Evolutionary conservation across 1,140 invertebrate genomes (phyloP).

Genomic region (Drosophila orosa): DNA sequence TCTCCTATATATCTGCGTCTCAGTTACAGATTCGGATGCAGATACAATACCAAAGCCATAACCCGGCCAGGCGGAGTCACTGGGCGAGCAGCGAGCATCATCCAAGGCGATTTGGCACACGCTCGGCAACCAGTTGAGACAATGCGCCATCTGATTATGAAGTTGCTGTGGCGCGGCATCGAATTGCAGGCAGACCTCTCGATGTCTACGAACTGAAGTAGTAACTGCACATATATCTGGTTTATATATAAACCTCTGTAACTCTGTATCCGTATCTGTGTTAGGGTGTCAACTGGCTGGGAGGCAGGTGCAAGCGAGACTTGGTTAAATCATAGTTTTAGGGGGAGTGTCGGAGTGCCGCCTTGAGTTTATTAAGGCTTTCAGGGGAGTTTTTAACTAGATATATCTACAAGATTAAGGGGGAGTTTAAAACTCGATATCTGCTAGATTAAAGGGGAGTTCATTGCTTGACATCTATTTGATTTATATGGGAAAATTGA

Average conservation of each 20-base stretch:
- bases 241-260: conserved; percentile 31
- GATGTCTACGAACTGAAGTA: conserved; percentile 16
- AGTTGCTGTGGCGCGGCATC: conserved; percentile 52
- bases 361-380: conserved; percentile 14
- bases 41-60: conserved; percentile 27
- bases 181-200: conserved; percentile 51
- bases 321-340: conserved; percentile 37
- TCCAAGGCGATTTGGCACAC: conserved; percentile 61
- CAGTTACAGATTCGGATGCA: conserved; percentile 34
- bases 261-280: conserved; percentile 50
- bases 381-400: not conserved
- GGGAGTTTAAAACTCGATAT: not conserved
- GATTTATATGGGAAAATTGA: not conserved
- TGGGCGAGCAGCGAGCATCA: conserved; percentile 53
- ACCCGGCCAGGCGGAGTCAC: conserved; percentile 41
- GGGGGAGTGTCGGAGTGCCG: conserved; percentile 15
- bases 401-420: not conserved
- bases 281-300: conserved; percentile 68
- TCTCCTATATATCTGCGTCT: conserved; percentile 18
- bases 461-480: no score
- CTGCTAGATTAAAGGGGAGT: not conserved
- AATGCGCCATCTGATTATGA: conserved; percentile 59
- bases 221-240: conserved; percentile 19
- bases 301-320: conserved; percentile 44
- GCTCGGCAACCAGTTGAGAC: conserved; percentile 53